Evolutionary conservation across 2,797 vertebrate species (phyloP).

Genomic region (Phylloscopus collybita): DNA sequence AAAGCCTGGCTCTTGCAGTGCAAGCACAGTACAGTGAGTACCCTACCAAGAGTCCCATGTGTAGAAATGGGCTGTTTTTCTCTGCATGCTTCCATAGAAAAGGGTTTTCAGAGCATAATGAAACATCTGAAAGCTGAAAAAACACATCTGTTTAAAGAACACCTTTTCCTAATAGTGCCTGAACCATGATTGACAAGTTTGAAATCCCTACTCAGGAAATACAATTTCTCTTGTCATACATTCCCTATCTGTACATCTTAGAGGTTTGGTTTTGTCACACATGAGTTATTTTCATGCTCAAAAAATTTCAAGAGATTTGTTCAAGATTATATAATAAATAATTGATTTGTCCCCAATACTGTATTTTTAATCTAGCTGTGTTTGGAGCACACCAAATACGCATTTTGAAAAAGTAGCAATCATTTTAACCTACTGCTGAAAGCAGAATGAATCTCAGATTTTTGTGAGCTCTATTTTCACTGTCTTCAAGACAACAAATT

Average conservation of each 20-base stretch:
- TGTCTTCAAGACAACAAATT: not conserved
- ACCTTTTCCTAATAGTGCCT: not conserved
- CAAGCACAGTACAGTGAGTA: no score
- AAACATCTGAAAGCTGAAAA: not conserved
- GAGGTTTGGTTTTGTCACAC: not conserved
- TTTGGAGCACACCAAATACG: not conserved
- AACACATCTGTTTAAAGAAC: not conserved
- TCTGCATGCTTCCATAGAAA: not conserved
- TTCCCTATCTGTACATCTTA: not conserved
- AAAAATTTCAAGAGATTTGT: not conserved
- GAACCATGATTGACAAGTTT: not conserved
- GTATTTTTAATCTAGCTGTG: not conserved
- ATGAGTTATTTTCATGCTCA: not conserved
- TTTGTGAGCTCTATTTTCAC: not conserved
- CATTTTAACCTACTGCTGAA: not conserved
- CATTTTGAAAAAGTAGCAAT: not conserved
- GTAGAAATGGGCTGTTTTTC: not conserved
- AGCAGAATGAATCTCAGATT: not conserved
- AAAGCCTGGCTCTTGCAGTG: not conserved
- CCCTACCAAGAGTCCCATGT: not conserved
- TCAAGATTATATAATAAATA: conserved; percentile 48
- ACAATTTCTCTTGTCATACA: not conserved
- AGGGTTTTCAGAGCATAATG: not conserved
- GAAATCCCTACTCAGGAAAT: not conserved
- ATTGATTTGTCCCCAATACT: not conserved